These are phyloP conservation scores for Phoebastria nigripes DNA, from an alignment of 2,797 vertebrate genomes.

Conservation along the genomic window DNA sequence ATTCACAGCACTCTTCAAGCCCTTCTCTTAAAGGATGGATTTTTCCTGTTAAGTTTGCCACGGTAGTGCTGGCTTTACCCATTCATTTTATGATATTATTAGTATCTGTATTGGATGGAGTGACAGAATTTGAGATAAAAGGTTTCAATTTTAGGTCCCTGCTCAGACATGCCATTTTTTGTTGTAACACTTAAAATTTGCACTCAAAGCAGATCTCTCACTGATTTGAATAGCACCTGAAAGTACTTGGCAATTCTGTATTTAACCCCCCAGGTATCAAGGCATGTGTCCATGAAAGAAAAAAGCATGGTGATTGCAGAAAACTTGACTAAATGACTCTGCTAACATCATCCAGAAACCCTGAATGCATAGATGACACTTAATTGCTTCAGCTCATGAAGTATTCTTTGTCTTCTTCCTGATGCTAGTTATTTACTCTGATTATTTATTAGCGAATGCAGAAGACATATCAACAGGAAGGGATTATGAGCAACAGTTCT, in stretches of 20 bases:
- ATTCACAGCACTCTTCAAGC: not conserved
- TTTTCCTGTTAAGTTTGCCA: not conserved
- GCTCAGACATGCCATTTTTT: not conserved
- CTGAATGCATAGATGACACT: not conserved
- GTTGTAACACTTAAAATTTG: not conserved
- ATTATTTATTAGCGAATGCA: not conserved
- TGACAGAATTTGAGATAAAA: not conserved
- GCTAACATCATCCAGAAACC: not conserved
- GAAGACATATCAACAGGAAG: not conserved
- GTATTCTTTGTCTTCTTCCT: not conserved
- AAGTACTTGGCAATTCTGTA: not conserved
- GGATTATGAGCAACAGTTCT: not conserved
- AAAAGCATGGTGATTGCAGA: not conserved
- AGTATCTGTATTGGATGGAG: not conserved
- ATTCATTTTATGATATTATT: rapidly evolving
- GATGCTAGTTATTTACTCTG: not conserved
- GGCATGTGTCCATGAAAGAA: not conserved
- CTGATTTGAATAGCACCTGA: not conserved
- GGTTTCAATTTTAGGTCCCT: not conserved
- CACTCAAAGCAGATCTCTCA: not conserved
- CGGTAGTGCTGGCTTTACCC: not conserved
- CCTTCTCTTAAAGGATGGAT: not conserved
- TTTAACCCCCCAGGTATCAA: not conserved
- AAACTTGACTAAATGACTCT: not conserved
- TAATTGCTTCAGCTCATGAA: not conserved